These are phyloP conservation scores for Trachelus tabidus DNA, from an alignment of 2,888 invertebrate species.

Conservation along the genomic window DNA sequence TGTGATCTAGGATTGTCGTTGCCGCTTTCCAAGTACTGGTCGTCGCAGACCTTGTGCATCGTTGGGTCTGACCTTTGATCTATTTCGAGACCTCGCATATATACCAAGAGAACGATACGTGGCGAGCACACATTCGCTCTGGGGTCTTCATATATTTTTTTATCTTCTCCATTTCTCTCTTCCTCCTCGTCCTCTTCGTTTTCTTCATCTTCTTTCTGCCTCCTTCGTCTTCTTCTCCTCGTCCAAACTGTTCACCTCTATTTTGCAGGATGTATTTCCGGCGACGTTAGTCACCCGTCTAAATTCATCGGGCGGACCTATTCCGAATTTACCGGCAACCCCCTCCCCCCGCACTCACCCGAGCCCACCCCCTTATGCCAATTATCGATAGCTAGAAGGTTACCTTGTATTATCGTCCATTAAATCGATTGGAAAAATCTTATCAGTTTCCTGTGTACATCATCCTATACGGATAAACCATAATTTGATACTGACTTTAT, in stretches of 20 bases:
- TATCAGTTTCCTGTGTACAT: background rate
- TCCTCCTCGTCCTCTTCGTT: background rate
- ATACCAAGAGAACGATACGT: background rate
- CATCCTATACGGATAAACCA: background rate
- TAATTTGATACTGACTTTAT: background rate
- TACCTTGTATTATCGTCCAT: background rate
- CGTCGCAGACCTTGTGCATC: constrained; percentile 4
- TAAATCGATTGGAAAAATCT: background rate
- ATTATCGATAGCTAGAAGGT: background rate
- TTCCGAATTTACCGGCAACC: background rate
- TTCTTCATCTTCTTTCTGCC: too few relatives aligned
- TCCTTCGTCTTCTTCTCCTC: background rate
- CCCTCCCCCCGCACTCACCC: constrained; percentile 10
- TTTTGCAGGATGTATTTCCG: constrained; percentile 40
- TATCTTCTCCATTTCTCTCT: background rate
- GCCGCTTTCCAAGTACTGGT: background rate
- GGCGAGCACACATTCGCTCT: background rate
- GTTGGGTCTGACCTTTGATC: constrained; percentile 31
- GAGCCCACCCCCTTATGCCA: background rate
- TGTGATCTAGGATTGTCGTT: background rate
- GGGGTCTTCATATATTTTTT: background rate
- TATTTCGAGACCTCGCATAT: constrained; percentile 26
- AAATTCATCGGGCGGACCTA: constrained; percentile 27
- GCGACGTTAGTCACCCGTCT: constrained; percentile 45
- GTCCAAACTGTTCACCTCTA: background rate